A percentile compares a stretch with the other conserved stretches of the same genome.
phyloP scores from a whole-genome alignment of 2,113 vertebrate genomes.

The Aegotheles bennettii region DNA sequence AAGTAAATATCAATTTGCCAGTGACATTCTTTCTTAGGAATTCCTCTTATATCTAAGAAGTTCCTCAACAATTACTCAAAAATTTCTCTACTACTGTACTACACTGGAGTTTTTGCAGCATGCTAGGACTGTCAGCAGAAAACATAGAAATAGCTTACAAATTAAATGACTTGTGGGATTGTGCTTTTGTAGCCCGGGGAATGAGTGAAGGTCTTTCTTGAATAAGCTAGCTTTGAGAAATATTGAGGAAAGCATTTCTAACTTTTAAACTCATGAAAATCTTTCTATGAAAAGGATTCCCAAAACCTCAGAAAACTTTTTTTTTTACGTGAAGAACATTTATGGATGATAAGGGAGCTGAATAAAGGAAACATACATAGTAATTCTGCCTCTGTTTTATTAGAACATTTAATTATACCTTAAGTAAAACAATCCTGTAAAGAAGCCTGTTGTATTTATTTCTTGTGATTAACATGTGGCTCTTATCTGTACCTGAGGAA shows the following conservation, averaged over 20 bases:
- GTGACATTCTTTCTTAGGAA: neutral
- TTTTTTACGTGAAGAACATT: too few species aligned
- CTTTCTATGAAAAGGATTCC: rapidly evolving
- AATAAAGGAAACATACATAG: rapidly evolving
- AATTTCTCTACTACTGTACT: neutral
- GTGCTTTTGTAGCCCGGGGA: neutral
- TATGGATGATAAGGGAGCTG: neutral
- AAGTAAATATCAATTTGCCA: neutral
- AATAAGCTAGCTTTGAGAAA: rapidly evolving
- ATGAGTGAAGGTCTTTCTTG: neutral
- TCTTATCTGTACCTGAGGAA: neutral
- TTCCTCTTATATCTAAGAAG: neutral
- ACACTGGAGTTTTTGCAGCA: neutral
- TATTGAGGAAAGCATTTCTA: neutral
- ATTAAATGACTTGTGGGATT: neutral
- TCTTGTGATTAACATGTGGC: neutral
- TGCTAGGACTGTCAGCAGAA: neutral
- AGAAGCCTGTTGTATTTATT: neutral
- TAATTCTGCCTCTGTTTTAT: neutral
- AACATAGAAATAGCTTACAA: neutral
- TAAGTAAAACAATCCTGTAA: neutral
- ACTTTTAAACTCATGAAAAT: neutral
- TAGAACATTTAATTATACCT: neutral
- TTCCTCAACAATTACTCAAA: too few species aligned
- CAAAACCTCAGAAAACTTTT: neutral